Evolutionary conservation across 2,797 vertebrate species (phyloP).

Genomic region (Aphelocoma californica): DNA sequence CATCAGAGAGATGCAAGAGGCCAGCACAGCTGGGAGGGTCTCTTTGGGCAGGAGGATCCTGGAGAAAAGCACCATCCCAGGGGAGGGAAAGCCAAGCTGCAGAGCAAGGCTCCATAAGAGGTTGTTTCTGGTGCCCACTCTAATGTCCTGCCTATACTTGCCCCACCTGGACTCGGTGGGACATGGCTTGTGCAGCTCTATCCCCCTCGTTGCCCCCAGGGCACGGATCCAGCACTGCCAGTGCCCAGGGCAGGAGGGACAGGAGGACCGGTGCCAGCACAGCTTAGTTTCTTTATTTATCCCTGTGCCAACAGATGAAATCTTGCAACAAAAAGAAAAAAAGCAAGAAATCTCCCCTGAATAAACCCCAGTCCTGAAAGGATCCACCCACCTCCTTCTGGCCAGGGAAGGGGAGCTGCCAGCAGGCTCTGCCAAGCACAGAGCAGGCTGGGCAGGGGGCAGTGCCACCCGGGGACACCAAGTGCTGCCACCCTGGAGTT

Average conservation of each 20-base stretch:
- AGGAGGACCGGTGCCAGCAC: neutral
- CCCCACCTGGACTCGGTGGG: no score
- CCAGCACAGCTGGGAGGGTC: neutral
- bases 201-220: fast-evolving
- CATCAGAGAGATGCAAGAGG: neutral
- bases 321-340: neutral
- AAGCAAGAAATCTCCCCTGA: neutral
- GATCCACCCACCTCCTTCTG: conserved; percentile 37
- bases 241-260: neutral
- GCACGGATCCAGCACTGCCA: neutral
- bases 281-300: conserved; percentile 32
- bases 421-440: neutral
- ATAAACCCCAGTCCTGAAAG: conserved; percentile 32
- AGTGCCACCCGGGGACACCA: neutral
- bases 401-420: neutral
- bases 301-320: neutral
- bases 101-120: neutral
- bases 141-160: neutral
- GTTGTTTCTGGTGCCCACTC: neutral
- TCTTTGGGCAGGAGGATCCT: neutral
- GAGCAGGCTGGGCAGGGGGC: neutral
- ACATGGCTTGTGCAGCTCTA: neutral
- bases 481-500: fast-evolving
- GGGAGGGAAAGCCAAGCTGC: neutral
- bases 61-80: neutral